Evolutionary conservation across 2,888 invertebrate species (phyloP), one percentile per base, ranked within the genome.

Genomic region (Drosophila macrospina): DNA sequence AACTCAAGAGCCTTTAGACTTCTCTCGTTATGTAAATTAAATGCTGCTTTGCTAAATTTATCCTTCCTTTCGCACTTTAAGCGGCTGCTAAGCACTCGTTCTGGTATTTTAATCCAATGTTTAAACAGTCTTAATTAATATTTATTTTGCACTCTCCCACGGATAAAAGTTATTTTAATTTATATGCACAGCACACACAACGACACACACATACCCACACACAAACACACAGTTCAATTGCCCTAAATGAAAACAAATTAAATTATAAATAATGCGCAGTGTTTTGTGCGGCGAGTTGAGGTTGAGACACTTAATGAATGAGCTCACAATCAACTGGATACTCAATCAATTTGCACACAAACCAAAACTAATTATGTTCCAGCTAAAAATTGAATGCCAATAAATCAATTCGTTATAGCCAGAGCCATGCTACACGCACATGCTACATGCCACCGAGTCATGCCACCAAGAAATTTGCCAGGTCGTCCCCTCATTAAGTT

Each of bases 331-430:
- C 70, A 63, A 50, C 63, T 37, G 54, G 39, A 68, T 69, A 69
- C 85, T 85, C 78, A 82, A 87, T 87, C 80, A 84, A 87, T 74
- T 80, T 68, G 62, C 45, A 37, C 60, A 70, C 57, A 80, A 66
- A 56, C 69, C 65, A 55, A 69, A 80, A 74, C 80, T 87, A 82
- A 84, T 87, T 87, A 82, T 85, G 59, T 42, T 28, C 32, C 74
- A 63, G 64, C 62, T 20, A 78, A 80, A 74, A 76, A 71, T 72
- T 70, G 69, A 72, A 65, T 73, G 68, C 61, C 69, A 65, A 84
- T 87, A 86, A 87, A 84, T 84, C 84, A 84, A 84, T 84, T 84
- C 50, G 81, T 84, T 86, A 75, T 79, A 60, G 52, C 32, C 37
- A 37, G 32, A 73, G 42, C n/a, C 41, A 55, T 42, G 13, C 15